A percentile compares a stretch with the other conserved stretches of the same genome.
Conservation (phyloP, 2,888 invertebrate genomes). For the Drosophila parthenogenetica region DNA sequence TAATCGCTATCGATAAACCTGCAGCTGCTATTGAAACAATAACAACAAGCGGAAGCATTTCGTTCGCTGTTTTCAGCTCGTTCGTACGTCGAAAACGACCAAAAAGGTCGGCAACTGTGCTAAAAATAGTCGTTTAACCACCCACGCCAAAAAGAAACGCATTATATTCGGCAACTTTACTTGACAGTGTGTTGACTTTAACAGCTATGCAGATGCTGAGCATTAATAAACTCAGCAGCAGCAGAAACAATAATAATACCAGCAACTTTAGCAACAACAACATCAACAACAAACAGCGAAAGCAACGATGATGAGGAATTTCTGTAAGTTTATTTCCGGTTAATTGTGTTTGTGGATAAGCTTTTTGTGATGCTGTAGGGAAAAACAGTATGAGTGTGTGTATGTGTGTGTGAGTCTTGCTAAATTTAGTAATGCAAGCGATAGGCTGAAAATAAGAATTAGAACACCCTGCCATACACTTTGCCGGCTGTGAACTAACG, state of each 20-base stretch:
- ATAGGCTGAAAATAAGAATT: conserved; percentile 79
- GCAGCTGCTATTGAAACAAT: conserved; percentile 55
- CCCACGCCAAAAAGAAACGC: conserved; percentile 58
- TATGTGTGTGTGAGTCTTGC: conserved; percentile 46
- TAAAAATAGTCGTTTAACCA: conserved; percentile 77
- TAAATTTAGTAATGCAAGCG: conserved; percentile 74
- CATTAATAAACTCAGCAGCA: conserved; percentile 36
- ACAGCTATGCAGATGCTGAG: conserved; percentile 54
- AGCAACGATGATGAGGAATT: conserved; percentile 59
- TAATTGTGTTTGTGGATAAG: conserved; percentile 33
- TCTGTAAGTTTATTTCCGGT: conserved; percentile 72
- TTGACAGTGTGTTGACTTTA: conserved; percentile 50
- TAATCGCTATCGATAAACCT: conserved; percentile 35
- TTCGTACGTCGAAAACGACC: conserved; percentile 43
- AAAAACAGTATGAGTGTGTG: conserved; percentile 11
- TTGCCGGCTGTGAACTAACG: conserved; percentile 59
- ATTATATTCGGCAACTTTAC: conserved; percentile 57
- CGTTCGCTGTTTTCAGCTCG: conserved; percentile 56
- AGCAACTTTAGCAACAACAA: conserved; percentile 20
- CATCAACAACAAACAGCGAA: conserved; percentile 28
- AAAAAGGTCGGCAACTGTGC: conserved; percentile 52
- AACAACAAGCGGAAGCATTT: conserved; percentile 70
- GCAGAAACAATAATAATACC: conserved; percentile 19
- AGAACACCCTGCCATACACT: conserved; percentile 74
- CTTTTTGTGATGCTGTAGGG: conserved; percentile 37